Conservation (phyloP, 92 coral and sea anemone species). For the Zoanthus gigantus region DNA sequence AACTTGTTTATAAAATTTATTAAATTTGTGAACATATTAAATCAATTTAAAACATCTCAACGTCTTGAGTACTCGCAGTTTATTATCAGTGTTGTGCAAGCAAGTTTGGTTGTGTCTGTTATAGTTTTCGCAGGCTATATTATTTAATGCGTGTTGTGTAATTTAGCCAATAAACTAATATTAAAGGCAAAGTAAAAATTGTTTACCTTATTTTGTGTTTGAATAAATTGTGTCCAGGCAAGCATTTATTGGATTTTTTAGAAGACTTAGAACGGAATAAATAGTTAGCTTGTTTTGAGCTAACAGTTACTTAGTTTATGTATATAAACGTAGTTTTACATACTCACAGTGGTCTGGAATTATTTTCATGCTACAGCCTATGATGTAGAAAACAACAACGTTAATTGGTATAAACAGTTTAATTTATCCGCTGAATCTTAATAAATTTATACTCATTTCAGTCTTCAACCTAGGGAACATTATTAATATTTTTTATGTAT, state of each 20-base stretch:
- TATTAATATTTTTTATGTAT: too few species aligned
- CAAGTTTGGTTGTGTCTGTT: not conserved
- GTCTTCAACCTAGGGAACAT: too few species aligned
- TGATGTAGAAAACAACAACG: not conserved
- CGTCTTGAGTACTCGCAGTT: not conserved
- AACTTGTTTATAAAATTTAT: constrained; percentile 16
- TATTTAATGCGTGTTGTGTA: not conserved
- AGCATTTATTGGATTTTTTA: not conserved
- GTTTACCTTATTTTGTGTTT: not conserved
- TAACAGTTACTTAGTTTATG: not conserved
- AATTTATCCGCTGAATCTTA: not conserved
- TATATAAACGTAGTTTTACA: too few species aligned
- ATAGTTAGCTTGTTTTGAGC: not conserved
- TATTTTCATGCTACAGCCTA: too few species aligned
- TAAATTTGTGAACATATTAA: constrained; percentile 1
- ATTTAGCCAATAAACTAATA: not conserved
- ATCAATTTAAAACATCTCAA: not conserved
- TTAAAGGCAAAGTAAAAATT: not conserved
- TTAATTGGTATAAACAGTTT: not conserved
- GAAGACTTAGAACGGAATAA: not conserved
- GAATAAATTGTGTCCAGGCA: not conserved
- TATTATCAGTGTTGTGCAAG: not conserved
- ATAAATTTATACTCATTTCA: not conserved
- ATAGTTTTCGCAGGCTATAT: not conserved
- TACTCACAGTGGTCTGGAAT: not conserved